These are phyloP conservation scores for Cetonia aurata DNA, from an alignment of 2,888 invertebrate genomes.

Conservation along the genomic window DNA sequence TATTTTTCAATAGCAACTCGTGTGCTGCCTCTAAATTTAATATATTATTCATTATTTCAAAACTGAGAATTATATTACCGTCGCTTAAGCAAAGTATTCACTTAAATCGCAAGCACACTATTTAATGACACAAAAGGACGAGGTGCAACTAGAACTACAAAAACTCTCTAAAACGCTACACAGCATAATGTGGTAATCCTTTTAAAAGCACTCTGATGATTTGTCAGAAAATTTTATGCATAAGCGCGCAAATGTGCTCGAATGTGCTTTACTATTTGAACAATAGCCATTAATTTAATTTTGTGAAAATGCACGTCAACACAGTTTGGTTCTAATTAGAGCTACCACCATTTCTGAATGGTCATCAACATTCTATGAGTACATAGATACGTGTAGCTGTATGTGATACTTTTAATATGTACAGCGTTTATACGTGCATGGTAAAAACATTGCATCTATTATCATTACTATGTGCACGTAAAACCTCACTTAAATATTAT, in stretches of 20 bases:
- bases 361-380: conserved; percentile 45
- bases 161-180: no score
- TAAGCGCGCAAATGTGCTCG: background rate
- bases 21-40: no score
- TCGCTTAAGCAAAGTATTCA: no score
- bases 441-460: background rate
- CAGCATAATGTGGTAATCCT: conserved; percentile 6
- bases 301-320: conserved; percentile 32
- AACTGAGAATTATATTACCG: no score
- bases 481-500: no score
- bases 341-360: conserved; percentile 46
- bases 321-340: conserved; percentile 39
- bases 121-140: no score
- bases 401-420: conserved; percentile 28
- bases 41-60: no score
- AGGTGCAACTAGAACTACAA: no score
- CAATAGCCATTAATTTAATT: conserved; percentile 39
- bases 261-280: conserved; percentile 28
- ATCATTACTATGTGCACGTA: no score
- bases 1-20: no score
- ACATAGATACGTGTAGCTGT: conserved; percentile 27
- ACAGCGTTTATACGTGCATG: conserved; percentile 14
- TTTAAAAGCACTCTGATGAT: conserved; percentile 25
- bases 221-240: conserved; percentile 26
- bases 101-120: no score